Conservation (phyloP, 1,140 invertebrate species). For the Potamilus streckersoni region DNA sequence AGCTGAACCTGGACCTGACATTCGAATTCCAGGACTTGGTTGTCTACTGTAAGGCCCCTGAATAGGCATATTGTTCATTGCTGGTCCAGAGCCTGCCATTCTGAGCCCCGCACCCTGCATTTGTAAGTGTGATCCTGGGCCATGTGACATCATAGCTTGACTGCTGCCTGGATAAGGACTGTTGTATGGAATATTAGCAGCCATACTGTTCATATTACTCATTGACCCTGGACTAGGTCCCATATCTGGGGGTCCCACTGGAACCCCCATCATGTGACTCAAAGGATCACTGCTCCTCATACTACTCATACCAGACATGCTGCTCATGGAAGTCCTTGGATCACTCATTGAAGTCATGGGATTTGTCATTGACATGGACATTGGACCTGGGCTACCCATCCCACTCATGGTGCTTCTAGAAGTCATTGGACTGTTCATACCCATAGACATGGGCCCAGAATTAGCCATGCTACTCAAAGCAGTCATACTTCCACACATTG, state of each 20-base stretch:
- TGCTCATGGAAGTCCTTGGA: conserved; percentile 34
- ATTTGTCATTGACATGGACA: conserved; percentile 16
- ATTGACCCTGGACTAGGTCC: no score
- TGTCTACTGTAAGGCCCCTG: conserved; percentile 28
- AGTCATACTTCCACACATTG: no score
- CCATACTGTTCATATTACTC: conserved; percentile 16
- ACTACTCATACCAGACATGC: conserved; percentile 25
- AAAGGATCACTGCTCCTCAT: conserved; percentile 30
- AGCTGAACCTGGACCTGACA: conserved; percentile 32
- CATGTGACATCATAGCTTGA: conserved; percentile 34
- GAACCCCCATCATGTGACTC: conserved; percentile 61
- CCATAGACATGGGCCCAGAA: conserved; percentile 7
- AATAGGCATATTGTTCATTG: conserved; percentile 36
- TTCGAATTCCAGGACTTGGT: conserved; percentile 34
- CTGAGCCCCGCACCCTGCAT: conserved; percentile 36
- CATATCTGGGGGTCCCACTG: conserved; percentile 2
- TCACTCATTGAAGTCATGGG: conserved; percentile 23
- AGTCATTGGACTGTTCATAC: conserved; percentile 11
- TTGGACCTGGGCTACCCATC: conserved; percentile 29
- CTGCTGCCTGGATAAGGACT: conserved; percentile 19
- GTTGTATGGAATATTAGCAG: conserved; percentile 28
- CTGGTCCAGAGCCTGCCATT: conserved; percentile 41
- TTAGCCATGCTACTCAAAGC: no score
- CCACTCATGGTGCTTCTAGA: conserved; percentile 4
- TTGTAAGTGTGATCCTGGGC: conserved; percentile 27